Evolutionary conservation across 1,140 invertebrate genomes (phyloP).

Genomic region (Drosophila simulans): DNA sequence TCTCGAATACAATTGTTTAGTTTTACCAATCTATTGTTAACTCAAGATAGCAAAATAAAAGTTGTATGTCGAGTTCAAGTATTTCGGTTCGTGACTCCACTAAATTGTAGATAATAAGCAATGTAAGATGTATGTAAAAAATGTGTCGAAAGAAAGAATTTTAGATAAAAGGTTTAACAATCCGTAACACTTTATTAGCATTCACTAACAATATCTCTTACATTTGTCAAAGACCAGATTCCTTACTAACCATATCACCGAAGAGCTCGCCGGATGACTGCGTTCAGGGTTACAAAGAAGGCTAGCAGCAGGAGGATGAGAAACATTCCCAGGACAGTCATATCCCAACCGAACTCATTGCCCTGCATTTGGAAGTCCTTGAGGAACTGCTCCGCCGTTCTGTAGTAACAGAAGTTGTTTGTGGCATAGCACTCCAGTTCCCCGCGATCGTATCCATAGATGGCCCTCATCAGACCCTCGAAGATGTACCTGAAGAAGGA

Average conservation of each 20-base stretch:
- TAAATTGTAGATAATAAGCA: background rate
- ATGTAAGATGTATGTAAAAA: background rate
- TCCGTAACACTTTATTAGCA: background rate
- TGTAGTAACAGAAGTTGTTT: constrained; percentile 85
- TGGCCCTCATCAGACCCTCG: constrained; percentile 90
- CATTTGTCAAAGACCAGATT: background rate
- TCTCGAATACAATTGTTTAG: too few relatives aligned
- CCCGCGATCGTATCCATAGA: constrained; percentile 89
- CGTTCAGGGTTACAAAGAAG: constrained; percentile 61
- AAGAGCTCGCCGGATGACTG: constrained; percentile 61
- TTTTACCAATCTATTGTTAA: too few relatives aligned
- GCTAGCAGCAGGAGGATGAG: constrained; percentile 50
- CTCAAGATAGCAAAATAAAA: background rate
- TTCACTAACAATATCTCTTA: background rate
- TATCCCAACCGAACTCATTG: constrained; percentile 75
- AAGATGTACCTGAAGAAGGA: constrained; percentile 94
- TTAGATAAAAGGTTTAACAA: background rate
- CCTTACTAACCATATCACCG: constrained; percentile 2
- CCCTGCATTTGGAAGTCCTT: constrained; percentile 84
- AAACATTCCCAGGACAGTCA: constrained; percentile 48
- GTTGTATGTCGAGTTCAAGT: background rate
- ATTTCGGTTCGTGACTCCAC: background rate
- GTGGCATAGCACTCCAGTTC: constrained; percentile 85
- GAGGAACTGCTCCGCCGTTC: constrained; percentile 84
- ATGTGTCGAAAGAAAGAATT: background rate